phyloP scores from a whole-genome alignment of 1,140 invertebrate species.

The Manduca sexta region DNA sequence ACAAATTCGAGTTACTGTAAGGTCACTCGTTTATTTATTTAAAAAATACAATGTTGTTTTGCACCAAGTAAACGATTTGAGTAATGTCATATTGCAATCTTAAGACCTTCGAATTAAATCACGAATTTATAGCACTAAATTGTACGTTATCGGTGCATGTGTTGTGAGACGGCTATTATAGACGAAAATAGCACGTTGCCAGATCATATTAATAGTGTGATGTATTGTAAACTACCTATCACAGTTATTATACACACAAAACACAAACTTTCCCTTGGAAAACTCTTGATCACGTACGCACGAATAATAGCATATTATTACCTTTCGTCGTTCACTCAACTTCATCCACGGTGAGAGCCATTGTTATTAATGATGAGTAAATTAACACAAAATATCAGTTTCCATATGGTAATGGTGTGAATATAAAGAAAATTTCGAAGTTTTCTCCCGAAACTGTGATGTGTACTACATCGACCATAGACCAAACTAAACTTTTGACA shows the following conservation, averaged over 20 bases:
- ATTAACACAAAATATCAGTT: constrained; percentile 10
- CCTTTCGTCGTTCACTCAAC: constrained; percentile 56
- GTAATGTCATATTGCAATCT: too few species aligned
- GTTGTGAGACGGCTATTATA: too few species aligned
- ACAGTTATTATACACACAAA: neutral
- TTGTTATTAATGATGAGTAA: constrained; percentile 16
- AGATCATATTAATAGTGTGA: too few species aligned
- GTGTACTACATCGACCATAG: constrained; percentile 17
- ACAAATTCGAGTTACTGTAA: too few species aligned
- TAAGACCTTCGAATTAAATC: too few species aligned
- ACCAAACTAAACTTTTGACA: too few species aligned
- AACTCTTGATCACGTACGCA: constrained; percentile 17
- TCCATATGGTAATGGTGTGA: constrained; percentile 10
- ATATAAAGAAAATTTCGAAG: constrained; percentile 25
- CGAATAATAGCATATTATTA: constrained; percentile 22
- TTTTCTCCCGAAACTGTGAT: constrained; percentile 19
- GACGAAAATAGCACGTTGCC: neutral
- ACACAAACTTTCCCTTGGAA: constrained; percentile 40
- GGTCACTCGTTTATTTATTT: too few species aligned
- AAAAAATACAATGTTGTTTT: too few species aligned
- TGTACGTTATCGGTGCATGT: too few species aligned
- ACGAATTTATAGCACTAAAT: too few species aligned
- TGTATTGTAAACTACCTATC: too few species aligned
- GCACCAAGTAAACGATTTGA: too few species aligned
- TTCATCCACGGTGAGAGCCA: constrained; percentile 58